Evolutionary conservation across 2,113 vertebrate species (phyloP), one percentile per base, ranked within the genome.

Genomic region (Narcine bancroftii): DNA sequence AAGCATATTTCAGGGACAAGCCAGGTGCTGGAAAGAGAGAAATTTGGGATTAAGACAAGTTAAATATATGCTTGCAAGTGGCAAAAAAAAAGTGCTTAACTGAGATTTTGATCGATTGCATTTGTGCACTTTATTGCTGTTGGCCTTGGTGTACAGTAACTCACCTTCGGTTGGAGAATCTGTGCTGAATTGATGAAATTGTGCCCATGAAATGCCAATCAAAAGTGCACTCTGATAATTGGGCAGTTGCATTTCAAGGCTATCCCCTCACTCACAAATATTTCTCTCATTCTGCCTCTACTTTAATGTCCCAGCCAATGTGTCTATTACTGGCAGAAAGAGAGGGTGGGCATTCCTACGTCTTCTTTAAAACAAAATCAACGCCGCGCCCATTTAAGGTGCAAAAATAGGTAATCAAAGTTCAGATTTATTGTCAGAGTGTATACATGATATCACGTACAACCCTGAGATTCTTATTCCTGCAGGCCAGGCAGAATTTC

Each of bases 11-110:
- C 33, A 17, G 5, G 53, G 47, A 50, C 15, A 26, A 56, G 53
- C 50, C 15, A 60, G 33, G 45, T 85, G 50, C 3, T 60, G 53
- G 33, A 85, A 60, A 36, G 56, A n/a, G 77, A 50, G 50, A 85
- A 85, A 85, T 36, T n/a, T 85, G 53, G 81, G 81, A 56, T 85
- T 17, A 85, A 36, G 53, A 60, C 29, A 56, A 83, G 50, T 83
- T 83, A 53, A 56, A 85, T n/a, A 85, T 60, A 56, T n/a, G 60
- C 0, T 60, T 60, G 53, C 33, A 85, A 85, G 81, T 85, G 81
- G 56, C 81, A 85, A 85, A 85, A 47, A n/a, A 26, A 56, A 36
- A 56, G 33, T 85, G 33, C 36, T 85, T 85, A n/a, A 85, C 50
- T 85, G 81, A 1, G 53, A 60, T 36, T n/a, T 60, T 87, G 81